Conservation (phyloP, 2,113 vertebrate genomes). For the Hylia prasina region DNA sequence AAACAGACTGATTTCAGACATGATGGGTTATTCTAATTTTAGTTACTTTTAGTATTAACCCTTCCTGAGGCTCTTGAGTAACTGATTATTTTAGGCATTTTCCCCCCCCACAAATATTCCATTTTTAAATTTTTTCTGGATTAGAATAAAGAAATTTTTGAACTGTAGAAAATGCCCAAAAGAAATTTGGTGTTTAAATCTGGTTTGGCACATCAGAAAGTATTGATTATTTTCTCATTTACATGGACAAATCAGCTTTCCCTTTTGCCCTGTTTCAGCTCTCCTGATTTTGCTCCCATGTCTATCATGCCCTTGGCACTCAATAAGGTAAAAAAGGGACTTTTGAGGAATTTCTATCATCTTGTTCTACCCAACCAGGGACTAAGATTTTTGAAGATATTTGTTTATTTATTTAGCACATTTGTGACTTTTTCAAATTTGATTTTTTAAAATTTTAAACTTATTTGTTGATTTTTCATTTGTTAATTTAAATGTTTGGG, state of each 20-base stretch:
- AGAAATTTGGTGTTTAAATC: not conserved
- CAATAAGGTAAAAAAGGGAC: not conserved
- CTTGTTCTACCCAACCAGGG: not conserved
- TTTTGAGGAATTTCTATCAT: not conserved
- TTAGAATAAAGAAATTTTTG: not conserved
- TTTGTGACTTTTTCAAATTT: not conserved
- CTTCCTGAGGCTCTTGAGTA: not conserved
- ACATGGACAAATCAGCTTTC: not conserved
- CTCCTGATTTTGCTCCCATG: not conserved
- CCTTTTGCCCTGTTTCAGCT: not conserved
- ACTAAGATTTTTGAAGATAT: not conserved
- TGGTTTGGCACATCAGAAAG: not conserved
- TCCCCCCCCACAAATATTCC: rapidly evolving
- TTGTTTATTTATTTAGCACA: not conserved
- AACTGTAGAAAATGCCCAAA: not conserved
- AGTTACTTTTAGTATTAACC: not conserved
- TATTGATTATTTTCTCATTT: not conserved
- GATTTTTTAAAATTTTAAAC: not conserved
- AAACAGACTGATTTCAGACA: not conserved
- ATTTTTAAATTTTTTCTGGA: not conserved
- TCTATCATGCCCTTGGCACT: not conserved
- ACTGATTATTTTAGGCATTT: not conserved
- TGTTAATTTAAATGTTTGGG: not conserved
- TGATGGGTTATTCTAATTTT: not conserved
- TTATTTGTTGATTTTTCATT: not conserved